Conservation (phyloP, 2,113 vertebrate species). For the Lates calcarifer region DNA sequence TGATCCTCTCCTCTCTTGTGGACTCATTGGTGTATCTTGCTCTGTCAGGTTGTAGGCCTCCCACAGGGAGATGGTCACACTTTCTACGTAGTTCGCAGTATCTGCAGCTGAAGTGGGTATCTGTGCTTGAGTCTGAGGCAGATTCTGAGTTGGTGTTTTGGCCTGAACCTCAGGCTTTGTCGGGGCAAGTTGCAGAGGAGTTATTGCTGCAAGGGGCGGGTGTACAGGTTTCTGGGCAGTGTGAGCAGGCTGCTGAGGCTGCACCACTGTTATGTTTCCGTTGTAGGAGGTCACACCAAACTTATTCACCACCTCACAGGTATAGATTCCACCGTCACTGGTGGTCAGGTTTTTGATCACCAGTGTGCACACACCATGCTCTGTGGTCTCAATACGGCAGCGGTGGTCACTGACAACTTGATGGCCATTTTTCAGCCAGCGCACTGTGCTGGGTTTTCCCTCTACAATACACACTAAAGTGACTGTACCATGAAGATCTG, state of each 20-base stretch:
- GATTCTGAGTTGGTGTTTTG: slow-evolving; percentile 27
- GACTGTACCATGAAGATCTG: slow-evolving; percentile 83
- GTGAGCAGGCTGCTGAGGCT: slow-evolving; percentile 44
- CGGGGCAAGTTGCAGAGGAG: slow-evolving; percentile 67
- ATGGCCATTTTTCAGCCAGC: slow-evolving; percentile 90
- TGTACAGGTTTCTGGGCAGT: slow-evolving; percentile 49
- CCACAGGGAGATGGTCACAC: slow-evolving; percentile 74
- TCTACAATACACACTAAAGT: slow-evolving; percentile 87
- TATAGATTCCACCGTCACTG: slow-evolving; percentile 89
- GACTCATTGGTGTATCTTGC: slow-evolving; percentile 56
- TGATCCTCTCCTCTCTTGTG: slow-evolving; percentile 74
- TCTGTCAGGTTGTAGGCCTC: slow-evolving; percentile 79
- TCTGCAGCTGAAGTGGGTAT: slow-evolving; percentile 47
- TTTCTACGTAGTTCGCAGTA: slow-evolving; percentile 78
- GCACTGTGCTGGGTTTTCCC: slow-evolving; percentile 84
- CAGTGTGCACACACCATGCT: slow-evolving; percentile 87
- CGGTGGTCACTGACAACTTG: slow-evolving; percentile 85
- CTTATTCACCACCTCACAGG: slow-evolving; percentile 90
- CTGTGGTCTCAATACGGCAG: slow-evolving; percentile 84
- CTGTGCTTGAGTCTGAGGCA: slow-evolving; percentile 1
- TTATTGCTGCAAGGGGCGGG: slow-evolving; percentile 67
- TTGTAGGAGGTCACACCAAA: slow-evolving; percentile 90
- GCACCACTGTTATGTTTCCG: slow-evolving; percentile 85
- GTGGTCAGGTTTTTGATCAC: slow-evolving; percentile 86
- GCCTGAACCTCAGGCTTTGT: slow-evolving; percentile 29